A percentile compares a stretch with the other conserved stretches of the same genome.
phyloP scores from a whole-genome alignment of 2,113 vertebrate genomes.

The Osmerus mordax region DNA sequence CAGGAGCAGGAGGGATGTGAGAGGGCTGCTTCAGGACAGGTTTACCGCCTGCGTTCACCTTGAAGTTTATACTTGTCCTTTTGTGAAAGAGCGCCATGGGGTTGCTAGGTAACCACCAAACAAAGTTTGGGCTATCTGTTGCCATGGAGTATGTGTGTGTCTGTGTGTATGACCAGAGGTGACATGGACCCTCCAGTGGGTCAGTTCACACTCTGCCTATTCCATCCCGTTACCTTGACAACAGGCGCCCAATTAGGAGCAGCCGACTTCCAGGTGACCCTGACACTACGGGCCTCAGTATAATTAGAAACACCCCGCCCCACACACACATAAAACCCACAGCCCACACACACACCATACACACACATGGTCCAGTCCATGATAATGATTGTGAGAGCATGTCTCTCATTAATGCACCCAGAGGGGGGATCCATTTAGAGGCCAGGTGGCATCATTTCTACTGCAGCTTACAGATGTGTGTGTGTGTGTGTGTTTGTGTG shows the following conservation, averaged over 20 bases:
- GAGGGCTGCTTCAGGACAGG: not conserved
- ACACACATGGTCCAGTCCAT: not conserved
- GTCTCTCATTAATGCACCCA: conserved; percentile 50
- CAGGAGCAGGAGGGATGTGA: conserved; percentile 68
- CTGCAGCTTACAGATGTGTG: conserved; percentile 45
- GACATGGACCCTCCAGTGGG: conserved; percentile 33
- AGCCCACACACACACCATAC: conserved; percentile 3
- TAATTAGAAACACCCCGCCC: conserved; percentile 42
- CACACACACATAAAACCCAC: conserved; percentile 12
- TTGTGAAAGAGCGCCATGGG: conserved; percentile 6
- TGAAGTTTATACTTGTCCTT: conserved; percentile 33
- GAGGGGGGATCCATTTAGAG: conserved; percentile 28
- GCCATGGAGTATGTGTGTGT: not conserved
- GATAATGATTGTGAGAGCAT: conserved; percentile 39
- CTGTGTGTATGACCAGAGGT: not conserved
- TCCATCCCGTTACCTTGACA: conserved; percentile 52
- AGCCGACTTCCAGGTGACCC: conserved; percentile 59
- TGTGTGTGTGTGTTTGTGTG: conserved; percentile 30
- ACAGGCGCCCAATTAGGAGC: conserved; percentile 52
- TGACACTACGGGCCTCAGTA: conserved; percentile 20
- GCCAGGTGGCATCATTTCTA: conserved; percentile 47
- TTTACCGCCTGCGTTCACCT: not conserved
- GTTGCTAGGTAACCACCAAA: conserved; percentile 51
- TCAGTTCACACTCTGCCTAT: conserved; percentile 33
- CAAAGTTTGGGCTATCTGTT: conserved; percentile 11